Conservation (phyloP, 2,113 vertebrate genomes). For the Sinocyclocheilus rhinocerous region DNA sequence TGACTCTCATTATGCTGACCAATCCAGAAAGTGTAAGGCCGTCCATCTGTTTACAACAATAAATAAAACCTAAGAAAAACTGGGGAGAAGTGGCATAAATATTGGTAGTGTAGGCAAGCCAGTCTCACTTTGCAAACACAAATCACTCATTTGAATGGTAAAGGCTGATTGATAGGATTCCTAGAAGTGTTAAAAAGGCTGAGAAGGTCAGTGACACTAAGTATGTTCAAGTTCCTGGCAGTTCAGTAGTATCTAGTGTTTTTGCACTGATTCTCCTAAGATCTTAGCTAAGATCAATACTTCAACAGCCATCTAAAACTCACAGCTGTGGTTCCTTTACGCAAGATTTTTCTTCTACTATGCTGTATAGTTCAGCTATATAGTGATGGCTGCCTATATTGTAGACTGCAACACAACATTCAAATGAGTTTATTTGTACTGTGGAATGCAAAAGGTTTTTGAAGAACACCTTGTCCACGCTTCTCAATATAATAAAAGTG, state of each 20-base stretch:
- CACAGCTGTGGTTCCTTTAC: neutral
- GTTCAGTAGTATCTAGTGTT: neutral
- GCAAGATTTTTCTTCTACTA: neutral
- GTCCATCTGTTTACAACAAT: conserved; percentile 77
- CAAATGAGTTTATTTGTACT: neutral
- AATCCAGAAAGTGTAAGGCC: conserved; percentile 93
- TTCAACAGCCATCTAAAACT: neutral
- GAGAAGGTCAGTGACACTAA: neutral
- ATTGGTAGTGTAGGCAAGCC: too few species aligned
- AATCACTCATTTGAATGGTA: neutral
- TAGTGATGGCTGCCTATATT: neutral
- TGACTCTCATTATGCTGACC: conserved; percentile 89
- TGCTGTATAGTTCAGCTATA: neutral
- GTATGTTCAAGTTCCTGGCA: neutral
- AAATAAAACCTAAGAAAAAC: neutral
- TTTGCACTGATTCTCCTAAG: neutral
- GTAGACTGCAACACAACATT: neutral
- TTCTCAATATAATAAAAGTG: neutral
- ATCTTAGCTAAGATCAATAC: neutral
- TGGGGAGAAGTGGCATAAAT: neutral
- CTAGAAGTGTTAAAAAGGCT: neutral
- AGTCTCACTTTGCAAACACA: neutral
- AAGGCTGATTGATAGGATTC: neutral
- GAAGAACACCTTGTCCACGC: neutral
- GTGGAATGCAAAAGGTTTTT: neutral